These are phyloP conservation scores for Paratrypauchen microcephalus DNA, from an alignment of 2,797 vertebrate genomes.

Conservation along the genomic window DNA sequence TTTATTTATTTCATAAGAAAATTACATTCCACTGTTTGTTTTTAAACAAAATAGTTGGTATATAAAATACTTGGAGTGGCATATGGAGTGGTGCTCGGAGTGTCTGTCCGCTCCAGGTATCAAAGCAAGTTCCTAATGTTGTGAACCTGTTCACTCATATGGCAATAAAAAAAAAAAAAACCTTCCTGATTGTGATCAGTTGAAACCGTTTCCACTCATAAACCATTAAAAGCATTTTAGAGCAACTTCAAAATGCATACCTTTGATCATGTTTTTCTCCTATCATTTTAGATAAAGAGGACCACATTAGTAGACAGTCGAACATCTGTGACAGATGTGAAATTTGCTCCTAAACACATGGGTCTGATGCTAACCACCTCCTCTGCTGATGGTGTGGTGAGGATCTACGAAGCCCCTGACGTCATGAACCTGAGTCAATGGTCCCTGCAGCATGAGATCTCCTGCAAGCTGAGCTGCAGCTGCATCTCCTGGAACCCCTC, in stretches of 20 bases:
- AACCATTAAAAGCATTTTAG: background rate
- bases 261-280: background rate
- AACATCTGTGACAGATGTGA: slow-evolving; percentile 97
- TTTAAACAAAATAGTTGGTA: too few relatives aligned
- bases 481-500: slow-evolving; percentile 99
- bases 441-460: slow-evolving; percentile 97
- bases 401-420: slow-evolving; percentile 96
- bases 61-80: too few relatives aligned
- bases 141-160: too few relatives aligned
- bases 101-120: too few relatives aligned
- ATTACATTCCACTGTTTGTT: too few relatives aligned
- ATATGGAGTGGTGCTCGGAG: too few relatives aligned
- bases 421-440: slow-evolving; percentile 99
- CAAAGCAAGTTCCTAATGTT: too few relatives aligned
- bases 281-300: slow-evolving; percentile 87
- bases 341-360: slow-evolving; percentile 98
- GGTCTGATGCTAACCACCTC: slow-evolving; percentile 96
- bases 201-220: too few relatives aligned
- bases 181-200: too few relatives aligned
- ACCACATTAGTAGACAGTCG: slow-evolving; percentile 97
- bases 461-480: slow-evolving; percentile 96
- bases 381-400: slow-evolving; percentile 93
- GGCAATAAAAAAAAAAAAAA: too few relatives aligned
- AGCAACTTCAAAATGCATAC: too few relatives aligned
- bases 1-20: too few relatives aligned